Evolutionary conservation across 2,797 vertebrate genomes (phyloP), one percentile per base, ranked within the genome.

Genomic region (Peromyscus nudipes): DNA sequence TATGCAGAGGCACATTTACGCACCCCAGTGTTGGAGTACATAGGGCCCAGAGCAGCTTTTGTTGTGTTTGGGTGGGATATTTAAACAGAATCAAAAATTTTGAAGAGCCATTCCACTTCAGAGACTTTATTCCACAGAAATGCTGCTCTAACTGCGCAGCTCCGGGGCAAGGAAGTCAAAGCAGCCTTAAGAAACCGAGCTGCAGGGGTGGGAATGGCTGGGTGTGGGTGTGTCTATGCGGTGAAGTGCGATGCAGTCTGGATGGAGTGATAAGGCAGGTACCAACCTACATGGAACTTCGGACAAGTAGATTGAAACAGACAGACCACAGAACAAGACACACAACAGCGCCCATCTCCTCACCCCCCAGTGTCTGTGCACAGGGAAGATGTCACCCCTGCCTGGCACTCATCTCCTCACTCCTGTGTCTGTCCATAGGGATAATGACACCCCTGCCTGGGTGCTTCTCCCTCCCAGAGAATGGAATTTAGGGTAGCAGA

Each of bases 161-260:
- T 69, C 64, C 7, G 23, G 1, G 40, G 40, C 29, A 6, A 85
- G 43, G 37, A 37, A 40, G 62, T n/a, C 34, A 29, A 1, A 4
- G 21, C 23, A 65, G 3, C 40, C 25, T 37, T 82, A 34, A 34
- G 85, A 49, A 37, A 25, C 8, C 11, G 27, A 71, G 10, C 43
- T 76, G 13, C 10, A 16, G 64, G 6, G 8, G 9, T 40, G 62
- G 57, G 64, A 14, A 40, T 0, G 29, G 55, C 79, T 65, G 14
- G 9, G 31, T 8, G 31, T 31, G 6, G 0, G 1, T 4, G 1
- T 14, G 4, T 14, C 27, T 13, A 1, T 4, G 6, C 1, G 1
- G 21, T 1, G 31, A 37, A 9, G 12, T 7, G 10, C 10, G 16
- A 2, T 0, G 29, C 43, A 16, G 60, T 52, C 80, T 55, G 13